phyloP scores from a whole-genome alignment of 2,113 vertebrate genomes.

The Merops nubicus region DNA sequence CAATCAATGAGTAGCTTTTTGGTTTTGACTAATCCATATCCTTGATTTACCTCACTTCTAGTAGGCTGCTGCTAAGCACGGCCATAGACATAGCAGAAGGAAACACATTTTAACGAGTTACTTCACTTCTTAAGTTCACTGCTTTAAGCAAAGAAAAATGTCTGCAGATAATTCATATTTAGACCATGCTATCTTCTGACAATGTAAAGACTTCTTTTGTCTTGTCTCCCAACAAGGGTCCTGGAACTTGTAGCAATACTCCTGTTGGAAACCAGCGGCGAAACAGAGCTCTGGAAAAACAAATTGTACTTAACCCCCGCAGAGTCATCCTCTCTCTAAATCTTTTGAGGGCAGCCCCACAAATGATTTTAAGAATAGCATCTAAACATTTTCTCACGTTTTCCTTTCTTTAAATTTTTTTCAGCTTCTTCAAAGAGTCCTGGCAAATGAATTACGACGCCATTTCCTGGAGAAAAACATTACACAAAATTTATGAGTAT shows the following conservation, averaged over 20 bases:
- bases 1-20: background rate
- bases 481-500: background rate
- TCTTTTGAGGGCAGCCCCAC: background rate
- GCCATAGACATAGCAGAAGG: background rate
- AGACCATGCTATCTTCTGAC: background rate
- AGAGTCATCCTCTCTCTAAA: background rate
- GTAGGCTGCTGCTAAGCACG: background rate
- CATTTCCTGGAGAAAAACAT: slow-evolving; percentile 85
- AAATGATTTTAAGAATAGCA: background rate
- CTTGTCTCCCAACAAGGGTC: background rate
- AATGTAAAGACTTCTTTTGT: no score
- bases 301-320: background rate
- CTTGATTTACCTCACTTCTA: background rate
- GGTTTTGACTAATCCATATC: background rate
- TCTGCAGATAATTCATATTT: background rate
- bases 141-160: background rate
- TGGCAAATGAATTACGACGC: slow-evolving; percentile 96
- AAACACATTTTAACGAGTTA: background rate
- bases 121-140: background rate
- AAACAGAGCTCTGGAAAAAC: background rate
- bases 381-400: slow-evolving; percentile 78
- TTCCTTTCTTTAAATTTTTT: slow-evolving; percentile 93
- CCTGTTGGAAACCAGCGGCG: background rate
- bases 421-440: slow-evolving; percentile 97
- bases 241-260: background rate